Evolutionary conservation across 2,888 invertebrate species (phyloP).

Genomic region (Drosophila ochracea): DNA sequence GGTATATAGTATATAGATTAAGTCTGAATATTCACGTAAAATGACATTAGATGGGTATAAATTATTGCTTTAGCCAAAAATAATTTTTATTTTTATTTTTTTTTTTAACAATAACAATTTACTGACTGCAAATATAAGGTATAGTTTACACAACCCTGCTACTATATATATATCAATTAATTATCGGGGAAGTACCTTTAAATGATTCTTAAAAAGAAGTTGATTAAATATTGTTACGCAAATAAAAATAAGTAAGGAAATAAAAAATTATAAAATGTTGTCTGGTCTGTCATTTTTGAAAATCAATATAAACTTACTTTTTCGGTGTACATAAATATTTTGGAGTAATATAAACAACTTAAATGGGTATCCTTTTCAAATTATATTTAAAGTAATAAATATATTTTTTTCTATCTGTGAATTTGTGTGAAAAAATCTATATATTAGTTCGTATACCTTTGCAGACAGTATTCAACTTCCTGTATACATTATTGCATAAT

Average conservation of each 20-base stretch:
- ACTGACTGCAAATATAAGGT: not conserved
- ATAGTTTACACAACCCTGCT: rapidly evolving
- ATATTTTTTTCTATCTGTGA: not conserved
- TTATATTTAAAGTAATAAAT: not conserved
- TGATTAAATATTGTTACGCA: not conserved
- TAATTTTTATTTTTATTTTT: too few species aligned
- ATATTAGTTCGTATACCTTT: not conserved
- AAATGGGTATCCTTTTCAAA: not conserved
- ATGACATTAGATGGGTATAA: not conserved
- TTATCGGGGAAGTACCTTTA: not conserved
- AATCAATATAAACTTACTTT: not conserved
- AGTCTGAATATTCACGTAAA: not conserved
- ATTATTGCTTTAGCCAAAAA: not conserved
- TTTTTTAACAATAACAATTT: not conserved
- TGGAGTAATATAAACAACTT: not conserved
- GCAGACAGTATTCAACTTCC: not conserved
- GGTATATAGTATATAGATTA: not conserved
- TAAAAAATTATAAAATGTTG: not conserved
- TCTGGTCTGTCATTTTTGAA: not conserved
- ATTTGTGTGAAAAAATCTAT: not conserved
- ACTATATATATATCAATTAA: not conserved
- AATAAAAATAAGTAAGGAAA: not conserved
- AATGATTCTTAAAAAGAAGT: not conserved
- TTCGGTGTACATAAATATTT: not conserved
- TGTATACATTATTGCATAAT: not conserved